These are phyloP conservation scores for Yoshiicerus persimilis DNA, from an alignment of 1,140 invertebrate species.

Conservation along the genomic window DNA sequence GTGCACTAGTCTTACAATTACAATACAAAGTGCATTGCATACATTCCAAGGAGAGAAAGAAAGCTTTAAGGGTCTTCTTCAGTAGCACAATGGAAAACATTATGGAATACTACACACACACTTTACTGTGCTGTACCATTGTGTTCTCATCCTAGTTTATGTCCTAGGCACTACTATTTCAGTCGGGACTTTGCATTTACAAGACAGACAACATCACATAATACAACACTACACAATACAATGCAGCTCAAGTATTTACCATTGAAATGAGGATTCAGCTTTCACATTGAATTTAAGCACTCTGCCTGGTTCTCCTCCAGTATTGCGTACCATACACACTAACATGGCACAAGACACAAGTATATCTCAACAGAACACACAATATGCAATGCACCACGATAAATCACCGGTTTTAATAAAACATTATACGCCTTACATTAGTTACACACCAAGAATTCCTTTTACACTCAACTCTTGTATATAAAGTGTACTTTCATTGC, in stretches of 20 bases:
- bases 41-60: neutral
- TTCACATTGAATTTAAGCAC: neutral
- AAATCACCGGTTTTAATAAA: conserved; percentile 48
- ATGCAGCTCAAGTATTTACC: conserved; percentile 12
- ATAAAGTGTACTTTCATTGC: conserved; percentile 18
- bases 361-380: neutral
- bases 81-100: neutral
- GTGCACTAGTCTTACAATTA: neutral
- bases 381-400: conserved; percentile 37
- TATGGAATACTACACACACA: neutral
- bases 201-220: neutral
- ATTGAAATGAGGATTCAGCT: neutral
- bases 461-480: conserved; percentile 28
- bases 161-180: neutral
- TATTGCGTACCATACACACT: neutral
- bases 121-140: neutral
- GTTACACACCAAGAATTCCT: conserved; percentile 41
- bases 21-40: neutral
- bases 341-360: neutral
- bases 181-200: neutral
- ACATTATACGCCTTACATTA: conserved; percentile 47
- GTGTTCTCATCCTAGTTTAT: neutral
- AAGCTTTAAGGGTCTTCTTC: neutral
- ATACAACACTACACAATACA: neutral
- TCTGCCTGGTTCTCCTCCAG: neutral